Conservation (phyloP, 1,140 invertebrate genomes). For the Drosophila aff. region DNA sequence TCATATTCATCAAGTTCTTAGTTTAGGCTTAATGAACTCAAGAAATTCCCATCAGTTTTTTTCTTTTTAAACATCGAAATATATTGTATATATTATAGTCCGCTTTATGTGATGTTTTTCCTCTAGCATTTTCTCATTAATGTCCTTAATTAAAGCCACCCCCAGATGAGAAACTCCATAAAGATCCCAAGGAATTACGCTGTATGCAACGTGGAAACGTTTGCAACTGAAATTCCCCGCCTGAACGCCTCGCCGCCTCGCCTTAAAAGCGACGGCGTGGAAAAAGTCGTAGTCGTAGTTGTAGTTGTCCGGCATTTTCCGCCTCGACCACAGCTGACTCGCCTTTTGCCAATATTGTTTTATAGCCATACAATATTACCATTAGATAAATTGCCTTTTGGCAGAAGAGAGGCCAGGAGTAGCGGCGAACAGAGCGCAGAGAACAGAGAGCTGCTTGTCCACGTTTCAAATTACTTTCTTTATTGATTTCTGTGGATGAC, state of each 20-base stretch:
- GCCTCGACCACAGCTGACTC: constrained; percentile 41
- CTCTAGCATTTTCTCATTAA: not conserved
- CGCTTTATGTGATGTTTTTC: too few relatives aligned
- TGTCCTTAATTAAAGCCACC: constrained; percentile 21
- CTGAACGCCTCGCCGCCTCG: constrained; percentile 22
- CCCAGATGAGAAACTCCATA: constrained; percentile 2
- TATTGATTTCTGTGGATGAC: constrained; percentile 72
- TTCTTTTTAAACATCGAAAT: not conserved
- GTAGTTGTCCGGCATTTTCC: constrained; percentile 16
- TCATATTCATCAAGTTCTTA: not conserved
- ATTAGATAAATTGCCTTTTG: constrained; percentile 82
- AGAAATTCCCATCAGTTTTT: not conserved
- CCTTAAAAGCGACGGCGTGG: constrained; percentile 53
- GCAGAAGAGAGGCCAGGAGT: constrained; percentile 11
- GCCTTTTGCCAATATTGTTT: constrained; percentile 82
- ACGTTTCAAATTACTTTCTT: constrained; percentile 83
- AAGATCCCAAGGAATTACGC: constrained; percentile 6
- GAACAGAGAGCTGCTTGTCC: constrained; percentile 20
- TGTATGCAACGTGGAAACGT: constrained; percentile 5
- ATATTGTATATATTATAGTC: not conserved
- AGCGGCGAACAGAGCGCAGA: not conserved
- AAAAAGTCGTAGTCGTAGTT: constrained; percentile 9
- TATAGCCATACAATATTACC: constrained; percentile 82
- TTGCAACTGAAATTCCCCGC: constrained; percentile 31
- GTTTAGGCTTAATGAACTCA: not conserved